Conservation (phyloP, 2,888 invertebrate species). For the Omphaloscelis lunosa region DNA sequence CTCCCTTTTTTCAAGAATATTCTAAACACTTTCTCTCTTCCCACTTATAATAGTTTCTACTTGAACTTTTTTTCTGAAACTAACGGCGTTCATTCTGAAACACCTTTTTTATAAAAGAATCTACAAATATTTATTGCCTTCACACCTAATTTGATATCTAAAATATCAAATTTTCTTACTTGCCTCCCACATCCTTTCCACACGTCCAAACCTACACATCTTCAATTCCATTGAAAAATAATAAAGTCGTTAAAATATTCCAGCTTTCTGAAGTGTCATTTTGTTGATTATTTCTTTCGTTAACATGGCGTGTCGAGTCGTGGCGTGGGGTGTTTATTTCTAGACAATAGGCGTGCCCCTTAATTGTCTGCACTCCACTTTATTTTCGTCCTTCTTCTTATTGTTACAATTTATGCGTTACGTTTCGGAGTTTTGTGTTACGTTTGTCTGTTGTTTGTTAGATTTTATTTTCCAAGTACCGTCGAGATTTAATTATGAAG, state of each 20-base stretch:
- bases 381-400: slow-evolving; percentile 70
- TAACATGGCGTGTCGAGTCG: slow-evolving; percentile 62
- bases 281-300: slow-evolving; percentile 68
- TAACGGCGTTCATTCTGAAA: background rate
- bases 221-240: slow-evolving; percentile 50
- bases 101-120: background rate
- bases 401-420: slow-evolving; percentile 68
- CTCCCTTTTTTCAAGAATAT: background rate
- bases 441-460: slow-evolving; percentile 58
- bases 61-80: background rate
- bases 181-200: slow-evolving; percentile 32
- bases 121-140: background rate
- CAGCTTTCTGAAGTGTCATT: slow-evolving; percentile 62
- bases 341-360: slow-evolving; percentile 74
- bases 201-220: slow-evolving; percentile 33
- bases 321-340: slow-evolving; percentile 71
- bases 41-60: background rate
- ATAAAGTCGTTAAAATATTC: slow-evolving; percentile 61
- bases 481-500: slow-evolving; percentile 47
- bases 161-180: slow-evolving; percentile 25
- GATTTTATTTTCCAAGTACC: slow-evolving; percentile 52
- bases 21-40: background rate
- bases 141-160: slow-evolving; percentile 2
- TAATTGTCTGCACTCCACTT: slow-evolving; percentile 77
- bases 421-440: slow-evolving; percentile 66